Base-by-base conservation (phyloP, 2,113 vertebrate species). In the Pimephales promelas region DNA sequence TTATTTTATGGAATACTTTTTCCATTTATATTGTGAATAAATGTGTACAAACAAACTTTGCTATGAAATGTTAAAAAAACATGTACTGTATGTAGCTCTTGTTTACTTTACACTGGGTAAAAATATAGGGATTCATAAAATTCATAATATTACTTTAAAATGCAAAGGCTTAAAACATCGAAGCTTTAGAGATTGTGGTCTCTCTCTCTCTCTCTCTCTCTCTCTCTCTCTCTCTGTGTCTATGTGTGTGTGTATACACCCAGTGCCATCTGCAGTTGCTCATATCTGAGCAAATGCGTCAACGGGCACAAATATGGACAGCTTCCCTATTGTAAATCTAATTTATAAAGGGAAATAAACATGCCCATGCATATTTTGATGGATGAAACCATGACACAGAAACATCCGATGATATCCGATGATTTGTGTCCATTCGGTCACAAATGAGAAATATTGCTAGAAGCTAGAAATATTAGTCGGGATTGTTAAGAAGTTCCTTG, bases 311-410 rank as follows among this genome's bases (percentile, higher is more conserved):
- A 24, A 24, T 40, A 71, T 45, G 45, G 68, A 71, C 40, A 14
- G 22, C 68, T n/a, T 16, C 22, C 36, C 68, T 24, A 5, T 40
- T 8, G 40, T 71, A 36, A 72, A 72, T 45, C 13, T 24, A 72
- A 72, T 72, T 72, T 24, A 47, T 72, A 16, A 71, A 71, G 68
- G 40, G 36, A 71, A 71, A 71, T 43, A 72, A 72, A 47, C 47
- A 72, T 45, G 22, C 20, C 68, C 5, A 14, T 43, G 40, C 22
- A 71, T 45, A 72, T 6, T 72, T 72, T 72, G n/a, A 72, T 72
- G n/a, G 40, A 45, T 26, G 36, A 47, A 47, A 47, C 11, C 40
- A 47, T 43, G 22, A n/a, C 68, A 43, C 66, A n/a, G 9, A 36
- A 14, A 71, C 68, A 71, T 24, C 68, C 0, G 36, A 71, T 45